These are phyloP conservation scores for Nasonovia ribisnigri DNA, from an alignment of 2,888 invertebrate species.

Conservation along the genomic window DNA sequence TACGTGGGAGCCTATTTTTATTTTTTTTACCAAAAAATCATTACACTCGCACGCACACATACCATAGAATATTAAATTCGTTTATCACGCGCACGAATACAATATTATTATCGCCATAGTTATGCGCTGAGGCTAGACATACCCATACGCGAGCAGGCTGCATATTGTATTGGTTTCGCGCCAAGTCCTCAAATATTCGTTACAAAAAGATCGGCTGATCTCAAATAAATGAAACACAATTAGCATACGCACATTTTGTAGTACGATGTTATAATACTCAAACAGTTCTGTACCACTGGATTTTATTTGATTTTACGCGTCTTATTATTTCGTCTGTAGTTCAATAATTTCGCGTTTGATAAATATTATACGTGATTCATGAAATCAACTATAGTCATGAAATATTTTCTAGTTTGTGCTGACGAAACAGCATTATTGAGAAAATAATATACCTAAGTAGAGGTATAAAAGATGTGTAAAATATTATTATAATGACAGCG, in stretches of 20 bases:
- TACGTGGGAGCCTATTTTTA: neutral
- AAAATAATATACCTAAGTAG: neutral
- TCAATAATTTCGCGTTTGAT: neutral
- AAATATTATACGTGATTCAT: neutral
- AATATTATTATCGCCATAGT: neutral
- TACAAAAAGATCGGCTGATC: neutral
- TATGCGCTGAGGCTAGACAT: neutral
- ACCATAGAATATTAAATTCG: neutral
- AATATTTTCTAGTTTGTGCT: neutral
- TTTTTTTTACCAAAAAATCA: neutral
- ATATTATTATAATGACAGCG: neutral
- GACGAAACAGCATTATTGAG: neutral
- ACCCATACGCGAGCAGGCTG: neutral
- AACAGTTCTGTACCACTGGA: neutral
- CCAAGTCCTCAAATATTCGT: neutral
- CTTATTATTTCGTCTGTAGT: neutral
- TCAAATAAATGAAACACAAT: neutral
- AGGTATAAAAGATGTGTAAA: neutral
- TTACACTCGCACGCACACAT: neutral
- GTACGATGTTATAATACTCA: neutral
- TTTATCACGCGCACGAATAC: slow-evolving; percentile 10
- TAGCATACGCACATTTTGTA: neutral
- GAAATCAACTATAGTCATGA: neutral
- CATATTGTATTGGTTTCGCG: neutral
- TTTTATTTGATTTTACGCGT: neutral